These are phyloP conservation scores for Bothrops jararaca DNA, from an alignment of 2,113 vertebrate species.

Conservation along the genomic window DNA sequence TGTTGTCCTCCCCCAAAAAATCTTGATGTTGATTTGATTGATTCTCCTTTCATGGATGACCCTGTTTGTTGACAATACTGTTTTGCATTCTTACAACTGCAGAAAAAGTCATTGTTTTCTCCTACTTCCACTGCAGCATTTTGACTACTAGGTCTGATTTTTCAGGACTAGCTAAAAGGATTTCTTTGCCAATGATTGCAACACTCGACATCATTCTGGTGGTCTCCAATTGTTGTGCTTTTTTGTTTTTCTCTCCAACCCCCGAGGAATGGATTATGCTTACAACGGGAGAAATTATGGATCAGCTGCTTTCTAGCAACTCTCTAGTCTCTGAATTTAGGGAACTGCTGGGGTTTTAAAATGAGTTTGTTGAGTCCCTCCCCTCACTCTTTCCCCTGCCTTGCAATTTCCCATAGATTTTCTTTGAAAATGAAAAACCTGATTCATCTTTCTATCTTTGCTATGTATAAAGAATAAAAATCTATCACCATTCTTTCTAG, in stretches of 20 bases:
- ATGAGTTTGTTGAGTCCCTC: conserved; percentile 61
- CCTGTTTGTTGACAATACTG: conserved; percentile 24
- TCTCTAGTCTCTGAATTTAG: conserved; percentile 55
- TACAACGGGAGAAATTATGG: conserved; percentile 50
- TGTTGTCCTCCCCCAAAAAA: not conserved
- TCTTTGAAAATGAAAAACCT: conserved; percentile 35
- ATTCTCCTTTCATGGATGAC: not conserved
- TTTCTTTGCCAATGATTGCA: conserved; percentile 58
- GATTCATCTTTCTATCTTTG: conserved; percentile 73
- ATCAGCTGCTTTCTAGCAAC: conserved; percentile 59
- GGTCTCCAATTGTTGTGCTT: conserved; percentile 26
- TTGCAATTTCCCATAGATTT: conserved; percentile 61
- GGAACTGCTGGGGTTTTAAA: conserved; percentile 52
- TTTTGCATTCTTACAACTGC: conserved; percentile 61
- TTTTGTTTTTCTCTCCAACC: conserved; percentile 30
- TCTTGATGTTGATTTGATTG: not conserved
- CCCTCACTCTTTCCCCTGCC: conserved; percentile 25
- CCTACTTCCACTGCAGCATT: conserved; percentile 65
- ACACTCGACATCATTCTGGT: conserved; percentile 57
- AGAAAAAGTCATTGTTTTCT: conserved; percentile 60
- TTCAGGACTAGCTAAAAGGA: conserved; percentile 64
- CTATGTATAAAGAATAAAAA: conserved; percentile 71
- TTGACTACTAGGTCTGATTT: conserved; percentile 65
- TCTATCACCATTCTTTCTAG: conserved; percentile 72
- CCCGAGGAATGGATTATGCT: conserved; percentile 44